Evolutionary conservation across 2,797 vertebrate species (phyloP), one percentile per base, ranked within the genome.

Genomic region (Chelonia mydas): DNA sequence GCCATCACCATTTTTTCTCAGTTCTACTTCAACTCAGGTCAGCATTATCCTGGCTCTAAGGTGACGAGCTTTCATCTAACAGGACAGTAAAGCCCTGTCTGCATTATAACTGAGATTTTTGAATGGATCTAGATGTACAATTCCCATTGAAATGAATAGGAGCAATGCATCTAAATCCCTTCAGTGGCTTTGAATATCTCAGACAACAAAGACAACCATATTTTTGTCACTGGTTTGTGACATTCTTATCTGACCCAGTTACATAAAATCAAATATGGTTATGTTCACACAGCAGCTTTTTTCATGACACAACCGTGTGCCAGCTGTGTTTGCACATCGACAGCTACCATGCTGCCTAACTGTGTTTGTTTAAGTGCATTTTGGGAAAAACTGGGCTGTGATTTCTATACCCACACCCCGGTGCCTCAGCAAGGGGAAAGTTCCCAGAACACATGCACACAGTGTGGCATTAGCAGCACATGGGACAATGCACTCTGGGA

Each of bases 1-100:
- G 83, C 83, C 92, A 95, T 95, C 95, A 90, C 93, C 17, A 68
- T 91, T 95, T 96, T 92, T 96, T 90, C 96, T 96, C 96, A 97
- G 61, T 81, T 93, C 83, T 92, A 86, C 77, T 94, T 96, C 92
- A 95, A 91, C 88, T 53, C 90, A 82, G 85, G 90, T 95, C 95
- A 97, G 96, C 95, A 96, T 53, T n/a, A 87, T 92, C 88, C 94
- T 96, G 94, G 80, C 94, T 92, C 91, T 79, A 87, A 47, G 23
- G 79, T 33, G 55, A 19, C 27, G 91, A 96, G 21, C 49, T 16
- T 54, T 74, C 90, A 96, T 88, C 96, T 94, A 92, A 86, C 83
- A 81, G 90, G 87, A 90, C 3, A 5, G 76, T 90, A 80, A 97
- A 97, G 94, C 93, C 94, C 90, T 72, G 86, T 96, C 55, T 94